These are phyloP conservation scores for Dolichomitus sp. DNA, from an alignment of 2,888 invertebrate species.

Conservation along the genomic window DNA sequence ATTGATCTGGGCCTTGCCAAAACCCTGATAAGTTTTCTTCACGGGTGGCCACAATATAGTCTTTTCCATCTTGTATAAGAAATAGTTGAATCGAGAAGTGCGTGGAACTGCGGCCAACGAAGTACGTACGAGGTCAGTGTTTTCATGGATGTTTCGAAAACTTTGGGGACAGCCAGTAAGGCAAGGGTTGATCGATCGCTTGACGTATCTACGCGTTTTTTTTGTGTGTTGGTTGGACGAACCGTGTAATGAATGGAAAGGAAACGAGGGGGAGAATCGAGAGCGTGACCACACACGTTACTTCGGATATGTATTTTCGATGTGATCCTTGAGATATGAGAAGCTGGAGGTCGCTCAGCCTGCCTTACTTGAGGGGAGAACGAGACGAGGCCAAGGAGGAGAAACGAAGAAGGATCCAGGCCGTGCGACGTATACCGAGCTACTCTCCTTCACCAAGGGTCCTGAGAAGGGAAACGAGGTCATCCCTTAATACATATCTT, in stretches of 20 bases:
- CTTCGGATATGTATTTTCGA: constrained; percentile 21
- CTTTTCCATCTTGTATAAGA: neutral
- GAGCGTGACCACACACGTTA: constrained; percentile 40
- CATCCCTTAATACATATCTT: constrained; percentile 76
- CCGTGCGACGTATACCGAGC: constrained; percentile 66
- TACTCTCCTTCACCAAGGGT: no score
- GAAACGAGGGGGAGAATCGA: constrained; percentile 1
- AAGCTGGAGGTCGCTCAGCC: constrained; percentile 38
- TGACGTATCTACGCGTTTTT: neutral
- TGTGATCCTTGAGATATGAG: constrained; percentile 56
- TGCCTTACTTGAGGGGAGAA: constrained; percentile 17
- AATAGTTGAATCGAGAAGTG: neutral
- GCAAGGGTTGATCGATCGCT: constrained; percentile 43
- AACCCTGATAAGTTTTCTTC: no score
- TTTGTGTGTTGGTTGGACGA: neutral
- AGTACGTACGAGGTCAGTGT: constrained; percentile 28
- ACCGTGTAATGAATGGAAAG: constrained; percentile 12
- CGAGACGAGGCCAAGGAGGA: constrained; percentile 16
- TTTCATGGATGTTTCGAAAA: constrained; percentile 20
- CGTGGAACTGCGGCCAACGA: neutral
- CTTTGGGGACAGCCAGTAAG: neutral
- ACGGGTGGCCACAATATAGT: neutral
- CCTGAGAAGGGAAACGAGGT: constrained; percentile 84
- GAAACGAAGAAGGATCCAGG: constrained; percentile 54
- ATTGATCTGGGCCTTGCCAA: no score